phyloP scores from a whole-genome alignment of 2,113 vertebrate species.

The Microtus pennsylvanicus region DNA sequence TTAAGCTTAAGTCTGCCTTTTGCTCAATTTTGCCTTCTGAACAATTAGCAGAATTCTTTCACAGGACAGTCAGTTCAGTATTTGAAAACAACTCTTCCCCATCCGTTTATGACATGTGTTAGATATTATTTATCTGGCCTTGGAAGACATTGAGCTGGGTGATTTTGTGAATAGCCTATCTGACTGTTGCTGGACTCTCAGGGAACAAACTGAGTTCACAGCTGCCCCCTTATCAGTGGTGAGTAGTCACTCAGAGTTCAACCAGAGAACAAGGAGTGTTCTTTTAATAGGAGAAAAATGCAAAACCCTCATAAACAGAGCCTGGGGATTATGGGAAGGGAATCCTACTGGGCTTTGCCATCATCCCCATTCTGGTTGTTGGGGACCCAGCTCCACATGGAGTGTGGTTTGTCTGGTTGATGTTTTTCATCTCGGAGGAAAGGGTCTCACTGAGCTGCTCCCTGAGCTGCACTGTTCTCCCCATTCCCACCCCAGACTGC shows the following conservation, averaged over 20 bases:
- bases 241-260: background rate
- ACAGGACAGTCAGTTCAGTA: background rate
- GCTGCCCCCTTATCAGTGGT: background rate
- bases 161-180: background rate
- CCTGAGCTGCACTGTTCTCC: background rate
- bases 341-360: rapidly evolving
- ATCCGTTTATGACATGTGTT: background rate
- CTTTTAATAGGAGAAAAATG: background rate
- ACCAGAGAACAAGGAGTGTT: background rate
- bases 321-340: background rate
- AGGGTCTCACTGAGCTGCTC: background rate
- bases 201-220: background rate
- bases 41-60: background rate
- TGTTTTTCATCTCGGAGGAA: background rate
- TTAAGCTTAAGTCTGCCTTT: background rate
- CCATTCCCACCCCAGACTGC: no score
- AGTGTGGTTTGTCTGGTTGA: background rate
- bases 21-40: background rate
- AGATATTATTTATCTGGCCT: background rate
- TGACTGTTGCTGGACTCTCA: background rate
- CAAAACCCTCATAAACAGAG: rapidly evolving
- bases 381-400: background rate
- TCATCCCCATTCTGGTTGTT: rapidly evolving
- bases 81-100: background rate
- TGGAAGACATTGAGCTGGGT: background rate